Conservation (phyloP, 1,140 invertebrate species). For the Scaptomyza graminum region DNA sequence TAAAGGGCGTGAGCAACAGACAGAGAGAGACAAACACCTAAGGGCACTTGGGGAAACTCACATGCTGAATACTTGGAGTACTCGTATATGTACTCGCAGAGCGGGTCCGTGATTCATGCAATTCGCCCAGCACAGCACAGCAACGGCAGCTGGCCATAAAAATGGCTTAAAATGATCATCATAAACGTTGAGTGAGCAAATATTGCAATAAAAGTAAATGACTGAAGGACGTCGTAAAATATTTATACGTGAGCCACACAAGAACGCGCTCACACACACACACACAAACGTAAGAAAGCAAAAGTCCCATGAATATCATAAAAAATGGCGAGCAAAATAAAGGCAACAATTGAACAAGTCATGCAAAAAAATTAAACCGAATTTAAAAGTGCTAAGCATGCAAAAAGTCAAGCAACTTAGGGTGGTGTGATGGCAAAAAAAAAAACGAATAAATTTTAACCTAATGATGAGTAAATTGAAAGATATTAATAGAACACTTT, state of each 20-base stretch:
- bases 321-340: conserved; percentile 51
- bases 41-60: conserved; percentile 40
- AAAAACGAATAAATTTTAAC: conserved; percentile 42
- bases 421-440: no score
- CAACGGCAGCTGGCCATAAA: conserved; percentile 73
- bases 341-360: conserved; percentile 43
- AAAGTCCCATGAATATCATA: conserved; percentile 69
- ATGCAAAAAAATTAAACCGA: conserved; percentile 26
- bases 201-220: conserved; percentile 84
- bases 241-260: conserved; percentile 80
- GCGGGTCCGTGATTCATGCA: conserved; percentile 71
- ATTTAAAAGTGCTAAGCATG: no score
- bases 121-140: conserved; percentile 64
- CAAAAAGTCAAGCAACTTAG: no score
- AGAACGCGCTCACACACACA: conserved; percentile 20
- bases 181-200: conserved; percentile 84
- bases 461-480: conserved; percentile 43
- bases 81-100: conserved; percentile 31
- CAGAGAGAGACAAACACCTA: conserved; percentile 39
- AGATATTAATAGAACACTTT: conserved; percentile 3
- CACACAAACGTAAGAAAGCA: conserved; percentile 29
- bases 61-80: neutral
- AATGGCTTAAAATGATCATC: conserved; percentile 84
- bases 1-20: conserved; percentile 20
- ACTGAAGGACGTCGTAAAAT: conserved; percentile 84